phyloP scores from a whole-genome alignment of 2,888 invertebrate species.

The Marronus borbonicus region DNA sequence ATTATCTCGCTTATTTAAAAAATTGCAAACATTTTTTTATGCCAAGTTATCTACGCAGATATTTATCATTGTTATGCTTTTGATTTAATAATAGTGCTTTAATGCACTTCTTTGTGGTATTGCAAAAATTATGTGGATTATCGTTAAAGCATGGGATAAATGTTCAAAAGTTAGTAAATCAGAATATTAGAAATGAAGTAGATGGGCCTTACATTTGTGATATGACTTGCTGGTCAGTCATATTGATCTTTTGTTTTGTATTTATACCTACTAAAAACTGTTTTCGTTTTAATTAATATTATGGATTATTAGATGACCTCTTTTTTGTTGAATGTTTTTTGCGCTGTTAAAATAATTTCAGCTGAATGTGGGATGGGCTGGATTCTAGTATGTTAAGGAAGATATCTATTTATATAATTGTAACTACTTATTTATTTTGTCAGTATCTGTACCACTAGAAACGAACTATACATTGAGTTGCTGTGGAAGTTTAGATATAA shows the following conservation, averaged over 20 bases:
- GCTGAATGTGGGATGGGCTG: slow-evolving; percentile 1
- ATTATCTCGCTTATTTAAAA: too few species aligned
- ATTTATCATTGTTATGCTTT: too few species aligned
- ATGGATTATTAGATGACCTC: background rate
- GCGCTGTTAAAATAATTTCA: background rate
- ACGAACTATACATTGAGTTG: background rate
- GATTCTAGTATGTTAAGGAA: background rate
- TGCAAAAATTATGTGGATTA: too few species aligned
- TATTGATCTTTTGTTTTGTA: background rate
- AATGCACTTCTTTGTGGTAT: too few species aligned
- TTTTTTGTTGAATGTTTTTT: background rate
- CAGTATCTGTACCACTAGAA: background rate
- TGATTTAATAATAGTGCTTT: too few species aligned
- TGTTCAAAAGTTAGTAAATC: too few species aligned
- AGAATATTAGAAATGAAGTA: too few species aligned
- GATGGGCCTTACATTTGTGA: background rate
- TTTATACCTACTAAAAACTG: slow-evolving; percentile 15
- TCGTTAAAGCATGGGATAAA: too few species aligned
- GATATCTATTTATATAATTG: background rate
- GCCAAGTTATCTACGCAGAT: too few species aligned
- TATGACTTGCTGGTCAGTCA: background rate
- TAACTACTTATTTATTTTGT: background rate
- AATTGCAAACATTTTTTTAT: too few species aligned
- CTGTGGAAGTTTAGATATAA: slow-evolving; percentile 12
- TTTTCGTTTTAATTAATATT: background rate